Base-by-base conservation (phyloP, 2,888 invertebrate genomes). In the Teinopalpus imperialis region DNA sequence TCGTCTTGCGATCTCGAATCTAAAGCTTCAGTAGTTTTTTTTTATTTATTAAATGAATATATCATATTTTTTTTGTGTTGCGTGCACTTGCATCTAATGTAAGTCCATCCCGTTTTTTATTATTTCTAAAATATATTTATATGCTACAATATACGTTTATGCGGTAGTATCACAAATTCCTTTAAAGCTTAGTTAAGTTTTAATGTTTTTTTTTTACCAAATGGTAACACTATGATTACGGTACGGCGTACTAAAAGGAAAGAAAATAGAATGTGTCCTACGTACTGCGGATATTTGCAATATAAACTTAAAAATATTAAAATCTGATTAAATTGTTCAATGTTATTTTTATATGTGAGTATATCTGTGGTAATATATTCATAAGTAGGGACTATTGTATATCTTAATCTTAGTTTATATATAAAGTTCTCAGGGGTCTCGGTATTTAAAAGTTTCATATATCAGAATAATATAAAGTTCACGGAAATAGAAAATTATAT, bases 31-130 rank as follows among this genome's bases (percentile, higher is more conserved):
- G n/a, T 6, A 10, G 12, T 13, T 13, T 29, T 6, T 29, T 10
- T n/a, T n/a, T n/a, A n/a, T n/a, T n/a, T n/a, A 12, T 10, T 13
- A 12, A 29, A 27, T 10, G 8, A 27, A 10, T 27, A 1, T 12
- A 3, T 29, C 12, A 12, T 13, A 13, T 10, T 29, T 29, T 27
- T 29, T 12, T 27, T n/a, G n/a, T n/a, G n/a, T n/a, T n/a, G n/a
- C n/a, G n/a, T n/a, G n/a, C n/a, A 7, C 34, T 34, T 21, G 34
- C 12, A 34, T 34, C n/a, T 21, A 34, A 34, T 34, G 21, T n/a
- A 21, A 34, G 34, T 6, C 12, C 23, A 21, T 34, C 34, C 12
- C 20, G 20, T 12, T 12, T 10, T 9, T 29, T 2, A 26, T 8
- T 7, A 9, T 26, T 3, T 9, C 7, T 3, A 8, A 2, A 9